A percentile compares a stretch with the other conserved stretches of the same genome.
Evolutionary conservation across 2,888 invertebrate species (phyloP).

Genomic region (Chalcis sispes): DNA sequence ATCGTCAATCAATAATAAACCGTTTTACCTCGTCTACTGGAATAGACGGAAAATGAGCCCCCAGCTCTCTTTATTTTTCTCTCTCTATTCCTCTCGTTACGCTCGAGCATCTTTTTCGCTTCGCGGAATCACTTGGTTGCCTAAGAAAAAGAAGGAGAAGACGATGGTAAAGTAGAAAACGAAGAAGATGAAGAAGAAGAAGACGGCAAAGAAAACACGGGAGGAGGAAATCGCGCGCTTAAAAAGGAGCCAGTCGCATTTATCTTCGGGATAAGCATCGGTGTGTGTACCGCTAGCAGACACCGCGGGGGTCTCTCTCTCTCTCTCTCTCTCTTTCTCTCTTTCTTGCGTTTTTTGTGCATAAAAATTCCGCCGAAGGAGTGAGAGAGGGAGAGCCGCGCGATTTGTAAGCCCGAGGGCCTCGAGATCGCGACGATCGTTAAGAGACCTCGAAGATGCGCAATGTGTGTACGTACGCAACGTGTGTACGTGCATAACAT

Average conservation of each 20-base stretch:
- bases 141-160: background rate
- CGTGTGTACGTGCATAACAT: too few relatives aligned
- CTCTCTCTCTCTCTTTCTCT: background rate
- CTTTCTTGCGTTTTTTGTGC: background rate
- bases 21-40: too few relatives aligned
- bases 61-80: too few relatives aligned
- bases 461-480: too few relatives aligned
- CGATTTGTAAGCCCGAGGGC: background rate
- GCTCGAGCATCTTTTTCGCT: background rate
- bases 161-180: background rate
- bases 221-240: background rate
- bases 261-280: conserved; percentile 46
- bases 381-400: background rate
- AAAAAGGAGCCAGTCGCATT: conserved; percentile 23
- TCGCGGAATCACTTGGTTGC: background rate
- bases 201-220: background rate
- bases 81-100: background rate
- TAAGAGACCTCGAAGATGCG: too few relatives aligned
- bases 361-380: background rate
- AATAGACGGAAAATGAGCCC: conserved; percentile 27
- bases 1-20: conserved; percentile 43
- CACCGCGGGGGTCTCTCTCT: conserved; percentile 21
- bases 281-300: conserved; percentile 17
- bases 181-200: background rate
- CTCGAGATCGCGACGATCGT: too few relatives aligned